Evolutionary conservation across 2,888 invertebrate genomes (phyloP), one percentile per base, ranked within the genome.

Genomic region (Merodon equestris): DNA sequence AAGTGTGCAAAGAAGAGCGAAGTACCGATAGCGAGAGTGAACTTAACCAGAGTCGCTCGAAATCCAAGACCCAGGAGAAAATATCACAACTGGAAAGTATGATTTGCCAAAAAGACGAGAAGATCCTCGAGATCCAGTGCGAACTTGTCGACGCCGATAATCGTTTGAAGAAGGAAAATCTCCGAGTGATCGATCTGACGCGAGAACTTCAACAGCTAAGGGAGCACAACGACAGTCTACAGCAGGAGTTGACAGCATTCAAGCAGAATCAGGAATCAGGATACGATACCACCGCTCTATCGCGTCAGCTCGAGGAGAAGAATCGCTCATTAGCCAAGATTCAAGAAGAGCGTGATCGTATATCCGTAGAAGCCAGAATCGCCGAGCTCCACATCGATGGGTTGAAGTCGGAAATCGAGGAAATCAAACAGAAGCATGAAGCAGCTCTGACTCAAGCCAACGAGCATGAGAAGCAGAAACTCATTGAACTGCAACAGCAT

Each of bases 41-140:
- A 1, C 83, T 82, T 9, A 81, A 79, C 54, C 84, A 83, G 13
- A 84, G 83, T 34, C 85, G 85, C 12, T 82, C 83, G n/a, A 85
- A 85, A 27, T 84, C 84, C 38, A 85, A 85, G 54, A 82, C 83
- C 3, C 88, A 88, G 42, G 90, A 90, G 63, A 90, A 90, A 82
- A 87, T 91, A 9, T 81, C 83, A 1, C 89, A 90, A 45, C 83
- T 91, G 13, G 89, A 90, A 81, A 83, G 86, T 60, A 85, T 88
- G 66, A 84, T 90, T 27, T 86, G 86, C 9, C 89, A 89, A 70
- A 87, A 89, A 38, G 90, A 91, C 77, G 86, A 90, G 47, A 87
- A 89, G 61, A 85, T 89, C n/a, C 75, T 88, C 3, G 85, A 87
- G 45, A 84, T 85, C 2, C 88, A 89, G 57, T 87, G 87, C 57